Base-by-base conservation (phyloP, 2,113 vertebrate species). In the Python bivittatus region DNA sequence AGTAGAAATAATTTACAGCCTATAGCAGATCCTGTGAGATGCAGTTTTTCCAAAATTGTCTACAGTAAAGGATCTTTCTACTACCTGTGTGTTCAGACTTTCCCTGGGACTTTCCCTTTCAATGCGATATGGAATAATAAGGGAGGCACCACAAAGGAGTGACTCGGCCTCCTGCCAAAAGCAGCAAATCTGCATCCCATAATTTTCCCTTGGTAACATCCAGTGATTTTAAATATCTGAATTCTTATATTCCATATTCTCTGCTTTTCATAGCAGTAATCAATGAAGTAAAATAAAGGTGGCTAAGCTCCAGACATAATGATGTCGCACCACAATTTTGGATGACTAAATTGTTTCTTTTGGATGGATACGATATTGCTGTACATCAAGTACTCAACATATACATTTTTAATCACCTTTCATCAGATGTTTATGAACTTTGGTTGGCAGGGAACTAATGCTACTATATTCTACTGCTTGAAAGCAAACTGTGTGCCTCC, bases 21-120 rank as follows among this genome's bases (percentile, higher is more conserved):
- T 90, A 3, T 90, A 53, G 52, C 44, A 93, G 92, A 92, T 52
- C 68, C 17, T 88, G 17, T 86, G 90, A 33, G 2, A 95, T 17
- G 22, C 42, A 53, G 94, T 86, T 84, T 88, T 54, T 79, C 58
- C 87, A 90, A 91, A 79, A 20, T 79, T 79, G 68, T 79, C 38
- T 79, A 48, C 1, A 4, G 17, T 44, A 86, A 44, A 57, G 38
- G 4, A 27, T 84, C 25, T 11, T 13, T 23, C 20, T 6, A 12
- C 44, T 54, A 27, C 11, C 89, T 90, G 88, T 86, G 0, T 1
- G 4, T 15, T 25, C 12, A 27, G 88, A 48, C 83, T 83, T 92
- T 90, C 84, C 92, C 68, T 38, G 68, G n/a, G 33, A 79, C 38
- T 1, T 79, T 38, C n/a, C 33, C 90, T 92, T 27, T 93, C 68